These are phyloP conservation scores for Polyergus mexicanus DNA, from an alignment of 1,140 invertebrate species.

Conservation along the genomic window DNA sequence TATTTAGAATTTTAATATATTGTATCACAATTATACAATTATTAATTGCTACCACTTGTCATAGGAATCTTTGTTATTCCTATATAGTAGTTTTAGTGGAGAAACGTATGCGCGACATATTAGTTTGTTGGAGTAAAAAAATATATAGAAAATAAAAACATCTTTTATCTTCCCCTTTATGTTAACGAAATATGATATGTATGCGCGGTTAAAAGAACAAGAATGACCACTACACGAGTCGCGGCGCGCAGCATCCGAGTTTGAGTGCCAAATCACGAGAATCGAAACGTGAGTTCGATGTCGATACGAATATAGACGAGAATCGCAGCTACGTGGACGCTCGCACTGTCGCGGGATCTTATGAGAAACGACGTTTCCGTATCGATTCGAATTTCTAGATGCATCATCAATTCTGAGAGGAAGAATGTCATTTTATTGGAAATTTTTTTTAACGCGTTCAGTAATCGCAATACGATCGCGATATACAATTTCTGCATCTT, in stretches of 20 bases:
- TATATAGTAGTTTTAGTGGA: neutral
- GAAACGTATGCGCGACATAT: neutral
- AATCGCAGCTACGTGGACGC: neutral
- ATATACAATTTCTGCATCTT: no score
- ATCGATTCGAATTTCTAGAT: neutral
- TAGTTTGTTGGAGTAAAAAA: neutral
- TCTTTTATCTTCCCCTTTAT: neutral
- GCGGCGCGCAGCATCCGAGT: neutral
- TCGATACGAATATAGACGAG: constrained; percentile 35
- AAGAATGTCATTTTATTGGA: neutral
- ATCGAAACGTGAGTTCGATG: constrained; percentile 23
- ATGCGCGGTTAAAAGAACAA: neutral
- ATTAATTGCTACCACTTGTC: neutral
- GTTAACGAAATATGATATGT: constrained; percentile 26
- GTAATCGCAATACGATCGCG: no score
- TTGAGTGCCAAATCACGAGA: constrained; percentile 14
- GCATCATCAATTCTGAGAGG: neutral
- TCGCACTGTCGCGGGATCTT: neutral
- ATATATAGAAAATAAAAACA: no score
- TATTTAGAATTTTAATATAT: neutral
- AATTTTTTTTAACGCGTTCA: neutral
- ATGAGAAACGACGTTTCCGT: neutral
- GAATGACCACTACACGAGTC: neutral
- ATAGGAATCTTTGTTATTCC: neutral
- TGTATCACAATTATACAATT: neutral